Evolutionary conservation across 2,888 invertebrate species (phyloP), one percentile per base, ranked within the genome.

Genomic region (Acanthosepion lycidas): DNA sequence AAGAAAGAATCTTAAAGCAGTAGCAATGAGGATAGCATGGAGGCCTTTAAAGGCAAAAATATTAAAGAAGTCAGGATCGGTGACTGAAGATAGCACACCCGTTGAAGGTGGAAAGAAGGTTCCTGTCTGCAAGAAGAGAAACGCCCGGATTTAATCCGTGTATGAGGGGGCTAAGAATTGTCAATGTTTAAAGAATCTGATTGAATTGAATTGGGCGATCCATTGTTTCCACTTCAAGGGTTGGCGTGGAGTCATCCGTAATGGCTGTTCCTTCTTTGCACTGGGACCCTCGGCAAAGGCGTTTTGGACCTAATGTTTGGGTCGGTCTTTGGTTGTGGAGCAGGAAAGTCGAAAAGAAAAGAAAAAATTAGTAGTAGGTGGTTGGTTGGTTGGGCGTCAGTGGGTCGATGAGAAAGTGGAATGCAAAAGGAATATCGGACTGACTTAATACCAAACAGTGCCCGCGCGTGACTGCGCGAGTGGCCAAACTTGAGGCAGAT

Each of bases 131-230:
- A 78, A 78, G 33, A 78, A n/a, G 33, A 78, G 78, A 78, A 78
- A 78, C 78, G 78, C 78, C 78, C 78, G 78, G 78, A 78, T 78
- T 78, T n/a, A 78, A 78, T 78, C 78, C 78, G 78, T 12, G 78
- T 78, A 78, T 78, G 78, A 78, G n/a, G n/a, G 42, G n/a, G 78
- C 78, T 78, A 78, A 78, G 78, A 78, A 78, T 78, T 78, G 78
- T 78, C 78, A 78, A 78, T 78, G 78, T 78, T 78, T n/a, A 78
- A 78, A 78, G 78, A 78, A 78, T 33, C 78, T 78, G 78, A 78
- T 78, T 78, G 78, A 33, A 78, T 78, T 78, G 78, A 78, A 78
- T 78, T n/a, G 78, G 33, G n/a, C n/a, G 6, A 78, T 33, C n/a
- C 78, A 78, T 78, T 78, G 78, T 78, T 78, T n/a, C 78, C n/a